Conservation (phyloP, 2,888 invertebrate genomes). For the Salpingus planirostris region DNA sequence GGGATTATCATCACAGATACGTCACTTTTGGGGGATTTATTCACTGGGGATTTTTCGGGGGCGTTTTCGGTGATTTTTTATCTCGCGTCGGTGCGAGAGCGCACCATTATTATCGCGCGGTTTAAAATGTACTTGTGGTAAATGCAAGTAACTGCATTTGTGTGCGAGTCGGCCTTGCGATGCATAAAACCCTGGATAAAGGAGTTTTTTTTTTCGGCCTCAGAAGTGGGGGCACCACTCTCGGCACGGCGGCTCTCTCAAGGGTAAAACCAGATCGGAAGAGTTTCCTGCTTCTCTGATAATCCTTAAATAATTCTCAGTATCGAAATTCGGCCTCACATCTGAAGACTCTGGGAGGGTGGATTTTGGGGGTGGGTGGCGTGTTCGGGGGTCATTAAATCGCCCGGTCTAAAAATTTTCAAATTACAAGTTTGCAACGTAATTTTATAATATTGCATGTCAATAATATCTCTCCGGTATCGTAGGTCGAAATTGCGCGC, state of each 20-base stretch:
- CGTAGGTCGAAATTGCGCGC: conserved; percentile 24
- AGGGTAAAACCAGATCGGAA: conserved; percentile 34
- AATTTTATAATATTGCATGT: conserved; percentile 38
- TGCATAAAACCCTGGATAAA: conserved; percentile 37
- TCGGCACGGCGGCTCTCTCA: too few species aligned
- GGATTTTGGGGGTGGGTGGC: too few species aligned
- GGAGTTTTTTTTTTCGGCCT: conserved; percentile 39
- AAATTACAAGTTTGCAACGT: conserved; percentile 36
- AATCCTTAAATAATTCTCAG: conserved; percentile 21
- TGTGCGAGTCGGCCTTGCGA: conserved; percentile 37
- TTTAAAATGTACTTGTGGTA: conserved; percentile 17
- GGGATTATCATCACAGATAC: too few species aligned
- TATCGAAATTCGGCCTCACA: too few species aligned
- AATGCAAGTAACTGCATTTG: conserved; percentile 32
- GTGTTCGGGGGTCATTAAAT: conserved; percentile 31
- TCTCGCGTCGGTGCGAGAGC: too few species aligned
- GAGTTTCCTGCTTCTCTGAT: too few species aligned
- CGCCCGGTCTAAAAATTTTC: conserved; percentile 35
- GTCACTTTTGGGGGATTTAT: too few species aligned
- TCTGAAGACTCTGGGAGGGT: too few species aligned
- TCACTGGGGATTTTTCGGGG: too few species aligned
- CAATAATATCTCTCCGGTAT: conserved; percentile 35
- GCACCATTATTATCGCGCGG: too few species aligned
- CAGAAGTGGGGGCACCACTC: conserved; percentile 34
- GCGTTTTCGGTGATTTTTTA: too few species aligned